Percentiles rank a stretch among this genome's conserved stretches.
Evolutionary conservation across 2,888 invertebrate species (phyloP).

Genomic region (Sisyra terminalis): DNA sequence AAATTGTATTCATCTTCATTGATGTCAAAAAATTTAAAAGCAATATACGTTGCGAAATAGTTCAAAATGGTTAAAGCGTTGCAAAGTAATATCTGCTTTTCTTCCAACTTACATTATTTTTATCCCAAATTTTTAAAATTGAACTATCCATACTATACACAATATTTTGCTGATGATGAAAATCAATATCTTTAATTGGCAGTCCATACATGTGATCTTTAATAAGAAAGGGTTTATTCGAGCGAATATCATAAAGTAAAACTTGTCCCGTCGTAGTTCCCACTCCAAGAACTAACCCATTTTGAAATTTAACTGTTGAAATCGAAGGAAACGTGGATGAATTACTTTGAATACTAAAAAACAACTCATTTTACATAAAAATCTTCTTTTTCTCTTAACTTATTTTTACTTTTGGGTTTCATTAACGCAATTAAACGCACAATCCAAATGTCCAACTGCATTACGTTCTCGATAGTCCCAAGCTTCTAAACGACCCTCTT

Average conservation of each 20-base stretch:
- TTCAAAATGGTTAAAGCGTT: background rate
- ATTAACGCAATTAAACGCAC: slow-evolving; percentile 46
- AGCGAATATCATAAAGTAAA: slow-evolving; percentile 85
- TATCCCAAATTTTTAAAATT: slow-evolving; percentile 83
- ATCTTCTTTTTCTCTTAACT: background rate
- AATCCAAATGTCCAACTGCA: slow-evolving; percentile 69
- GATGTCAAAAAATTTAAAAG: slow-evolving; percentile 6
- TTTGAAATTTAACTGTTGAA: slow-evolving; percentile 64
- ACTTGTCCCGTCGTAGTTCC: slow-evolving; percentile 92
- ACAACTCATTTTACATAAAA: background rate
- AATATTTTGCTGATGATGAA: slow-evolving; percentile 61
- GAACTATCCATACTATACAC: slow-evolving; percentile 81
- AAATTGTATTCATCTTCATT: too few species aligned
- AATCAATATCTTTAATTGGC: slow-evolving; percentile 79
- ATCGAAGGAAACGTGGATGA: slow-evolving; percentile 63
- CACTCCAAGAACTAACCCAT: slow-evolving; percentile 63
- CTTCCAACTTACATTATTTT: slow-evolving; percentile 54
- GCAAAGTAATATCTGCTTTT: slow-evolving; percentile 6
- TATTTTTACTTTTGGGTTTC: slow-evolving; percentile 33
- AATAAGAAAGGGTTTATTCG: slow-evolving; percentile 68
- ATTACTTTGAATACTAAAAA: slow-evolving; percentile 38
- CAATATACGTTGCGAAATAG: background rate
- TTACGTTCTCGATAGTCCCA: slow-evolving; percentile 84
- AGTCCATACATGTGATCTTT: slow-evolving; percentile 93
- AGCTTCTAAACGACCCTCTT: slow-evolving; percentile 85